Evolutionary conservation across 1,140 invertebrate genomes (phyloP).

Genomic region (Patella vulgata): DNA sequence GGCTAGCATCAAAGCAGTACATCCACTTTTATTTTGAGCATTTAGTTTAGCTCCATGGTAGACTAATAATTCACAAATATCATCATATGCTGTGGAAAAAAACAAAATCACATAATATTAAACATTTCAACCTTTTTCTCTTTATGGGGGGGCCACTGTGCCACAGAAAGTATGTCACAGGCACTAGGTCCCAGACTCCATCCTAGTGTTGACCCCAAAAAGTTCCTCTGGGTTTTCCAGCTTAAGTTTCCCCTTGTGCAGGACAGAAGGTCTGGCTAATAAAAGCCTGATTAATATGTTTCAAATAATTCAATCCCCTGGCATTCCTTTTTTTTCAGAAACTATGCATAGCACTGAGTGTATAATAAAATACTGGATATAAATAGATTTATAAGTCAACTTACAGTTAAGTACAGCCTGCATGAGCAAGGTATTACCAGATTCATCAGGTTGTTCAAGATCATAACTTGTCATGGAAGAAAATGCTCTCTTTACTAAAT

Average conservation of each 20-base stretch:
- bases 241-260: too few species aligned
- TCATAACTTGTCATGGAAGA: slow-evolving; percentile 33
- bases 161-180: too few species aligned
- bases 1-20: slow-evolving; percentile 56
- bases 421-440: slow-evolving; percentile 45
- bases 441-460: slow-evolving; percentile 40
- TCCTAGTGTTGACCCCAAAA: background rate
- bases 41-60: slow-evolving; percentile 52
- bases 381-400: too few species aligned
- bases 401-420: slow-evolving; percentile 44
- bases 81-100: slow-evolving; percentile 43
- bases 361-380: too few species aligned
- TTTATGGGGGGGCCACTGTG: background rate
- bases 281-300: too few species aligned
- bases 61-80: slow-evolving; percentile 49
- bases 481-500: slow-evolving; percentile 34
- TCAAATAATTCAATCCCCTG: too few species aligned
- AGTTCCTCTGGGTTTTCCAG: too few species aligned
- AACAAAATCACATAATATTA: slow-evolving; percentile 6
- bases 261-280: too few species aligned
- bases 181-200: background rate
- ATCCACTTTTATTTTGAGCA: slow-evolving; percentile 48
- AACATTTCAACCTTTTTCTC: background rate
- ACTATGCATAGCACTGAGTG: too few species aligned
- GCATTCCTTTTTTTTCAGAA: too few species aligned